Evolutionary conservation across 1,140 invertebrate species (phyloP).

Genomic region (Saccostrea cuccullata): DNA sequence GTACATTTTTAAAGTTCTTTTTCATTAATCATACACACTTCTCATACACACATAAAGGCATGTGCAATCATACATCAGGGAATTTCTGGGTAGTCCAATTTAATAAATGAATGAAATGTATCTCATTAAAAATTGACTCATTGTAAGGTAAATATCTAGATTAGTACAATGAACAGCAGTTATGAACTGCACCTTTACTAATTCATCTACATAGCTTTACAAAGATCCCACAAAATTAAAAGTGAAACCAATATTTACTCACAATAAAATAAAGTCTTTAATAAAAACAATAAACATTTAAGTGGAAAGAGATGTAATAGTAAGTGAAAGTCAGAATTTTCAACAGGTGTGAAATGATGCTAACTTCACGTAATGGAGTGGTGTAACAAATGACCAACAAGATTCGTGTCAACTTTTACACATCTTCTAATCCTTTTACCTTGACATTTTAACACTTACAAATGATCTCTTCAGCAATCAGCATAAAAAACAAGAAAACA

Average conservation of each 20-base stretch:
- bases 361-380: background rate
- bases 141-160: no score
- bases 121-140: no score
- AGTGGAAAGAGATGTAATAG: background rate
- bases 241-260: background rate
- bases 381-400: background rate
- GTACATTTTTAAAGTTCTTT: no score
- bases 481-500: slow-evolving; percentile 23
- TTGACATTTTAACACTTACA: slow-evolving; percentile 23
- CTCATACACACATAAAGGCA: no score
- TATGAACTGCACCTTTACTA: no score
- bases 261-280: background rate
- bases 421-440: background rate
- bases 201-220: background rate
- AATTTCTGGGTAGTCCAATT: no score
- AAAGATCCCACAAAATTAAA: background rate
- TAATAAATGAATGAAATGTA: no score
- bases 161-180: no score
- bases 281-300: background rate
- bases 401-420: background rate
- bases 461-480: background rate
- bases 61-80: no score
- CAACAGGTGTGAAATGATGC: background rate
- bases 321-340: background rate
- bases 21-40: no score